Evolutionary conservation across 2,113 vertebrate species (phyloP).

Genomic region (Pogona vitticeps): DNA sequence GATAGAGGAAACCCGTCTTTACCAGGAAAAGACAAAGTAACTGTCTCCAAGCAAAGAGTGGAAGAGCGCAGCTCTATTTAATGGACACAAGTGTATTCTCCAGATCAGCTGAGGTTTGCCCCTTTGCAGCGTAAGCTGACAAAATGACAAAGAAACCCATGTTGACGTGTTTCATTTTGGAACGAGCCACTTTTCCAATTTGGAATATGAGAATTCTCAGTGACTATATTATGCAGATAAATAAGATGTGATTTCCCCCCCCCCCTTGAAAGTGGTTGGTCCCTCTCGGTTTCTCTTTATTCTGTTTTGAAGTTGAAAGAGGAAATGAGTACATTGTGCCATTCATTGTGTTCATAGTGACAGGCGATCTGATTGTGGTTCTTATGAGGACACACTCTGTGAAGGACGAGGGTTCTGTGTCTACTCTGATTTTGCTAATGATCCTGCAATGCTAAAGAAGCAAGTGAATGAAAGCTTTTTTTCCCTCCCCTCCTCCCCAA

Average conservation of each 20-base stretch:
- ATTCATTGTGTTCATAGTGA: not conserved
- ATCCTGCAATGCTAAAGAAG: constrained; percentile 20
- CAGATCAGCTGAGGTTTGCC: not conserved
- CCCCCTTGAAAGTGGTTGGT: not conserved
- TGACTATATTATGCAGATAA: constrained; percentile 6
- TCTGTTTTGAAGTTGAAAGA: not conserved
- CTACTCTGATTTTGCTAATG: constrained; percentile 33
- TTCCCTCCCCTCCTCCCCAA: not conserved
- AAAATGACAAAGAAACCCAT: not conserved
- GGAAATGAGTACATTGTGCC: not conserved
- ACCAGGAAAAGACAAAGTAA: not conserved
- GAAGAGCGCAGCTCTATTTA: not conserved
- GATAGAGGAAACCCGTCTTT: not conserved
- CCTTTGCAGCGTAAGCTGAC: not conserved
- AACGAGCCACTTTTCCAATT: not conserved
- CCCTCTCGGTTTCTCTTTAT: not conserved
- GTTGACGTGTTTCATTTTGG: not conserved
- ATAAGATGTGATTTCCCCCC: not conserved
- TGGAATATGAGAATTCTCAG: not conserved
- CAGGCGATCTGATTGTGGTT: constrained; percentile 16
- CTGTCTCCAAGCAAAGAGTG: not conserved
- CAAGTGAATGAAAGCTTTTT: constrained; percentile 29
- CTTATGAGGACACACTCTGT: not conserved
- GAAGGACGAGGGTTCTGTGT: not conserved
- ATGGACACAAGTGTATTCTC: not conserved